Conservation (phyloP, 2,797 vertebrate genomes). For the Delichon dasypus region DNA sequence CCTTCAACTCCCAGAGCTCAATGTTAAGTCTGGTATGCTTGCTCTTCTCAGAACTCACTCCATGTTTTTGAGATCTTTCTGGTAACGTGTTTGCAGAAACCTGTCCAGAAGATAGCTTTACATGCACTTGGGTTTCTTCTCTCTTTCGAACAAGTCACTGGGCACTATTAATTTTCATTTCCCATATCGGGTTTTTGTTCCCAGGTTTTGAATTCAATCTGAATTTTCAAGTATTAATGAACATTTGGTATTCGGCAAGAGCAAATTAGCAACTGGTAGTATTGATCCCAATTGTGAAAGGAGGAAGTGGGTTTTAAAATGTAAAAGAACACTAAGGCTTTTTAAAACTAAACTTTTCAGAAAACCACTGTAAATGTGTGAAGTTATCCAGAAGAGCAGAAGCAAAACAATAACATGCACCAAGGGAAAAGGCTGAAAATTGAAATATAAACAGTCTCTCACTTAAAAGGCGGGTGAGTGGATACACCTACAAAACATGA, state of each 20-base stretch:
- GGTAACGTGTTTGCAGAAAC: not conserved
- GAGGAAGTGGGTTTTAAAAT: not conserved
- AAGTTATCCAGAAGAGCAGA: not conserved
- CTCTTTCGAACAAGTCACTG: not conserved
- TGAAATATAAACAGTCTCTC: not conserved
- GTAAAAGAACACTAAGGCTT: not conserved
- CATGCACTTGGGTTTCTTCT: not conserved
- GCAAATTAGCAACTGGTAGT: not conserved
- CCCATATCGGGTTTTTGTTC: not conserved
- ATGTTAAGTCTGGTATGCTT: constrained; percentile 10
- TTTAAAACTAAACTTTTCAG: not conserved
- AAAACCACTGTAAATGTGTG: not conserved
- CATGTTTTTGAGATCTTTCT: constrained; percentile 37
- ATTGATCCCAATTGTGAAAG: not conserved
- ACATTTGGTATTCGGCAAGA: not conserved
- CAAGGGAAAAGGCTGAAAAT: not conserved
- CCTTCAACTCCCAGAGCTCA: constrained; percentile 34
- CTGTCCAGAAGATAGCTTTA: not conserved
- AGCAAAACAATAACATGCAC: not conserved
- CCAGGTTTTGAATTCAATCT: not conserved
- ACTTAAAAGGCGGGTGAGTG: not conserved
- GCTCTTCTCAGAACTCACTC: constrained; percentile 37
- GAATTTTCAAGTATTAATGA: not conserved
- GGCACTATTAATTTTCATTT: not conserved
- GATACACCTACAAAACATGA: not conserved